phyloP scores from a whole-genome alignment of 2,113 vertebrate species.

The Anas platyrhynchos region DNA sequence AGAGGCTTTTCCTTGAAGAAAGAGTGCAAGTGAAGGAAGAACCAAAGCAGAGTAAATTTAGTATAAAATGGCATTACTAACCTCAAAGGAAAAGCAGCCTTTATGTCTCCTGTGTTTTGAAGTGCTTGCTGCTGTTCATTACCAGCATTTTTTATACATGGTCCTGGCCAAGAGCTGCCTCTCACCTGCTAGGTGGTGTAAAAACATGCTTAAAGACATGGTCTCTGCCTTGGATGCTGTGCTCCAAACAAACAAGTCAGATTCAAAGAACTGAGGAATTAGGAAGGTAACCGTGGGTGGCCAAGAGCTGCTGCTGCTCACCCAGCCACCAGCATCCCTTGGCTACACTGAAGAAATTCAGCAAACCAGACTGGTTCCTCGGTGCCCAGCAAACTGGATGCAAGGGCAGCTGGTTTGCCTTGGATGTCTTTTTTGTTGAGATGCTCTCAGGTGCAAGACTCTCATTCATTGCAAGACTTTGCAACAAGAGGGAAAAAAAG shows the following conservation, averaged over 20 bases:
- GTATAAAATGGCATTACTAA: conserved; percentile 61
- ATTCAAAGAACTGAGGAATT: neutral
- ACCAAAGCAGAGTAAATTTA: conserved; percentile 68
- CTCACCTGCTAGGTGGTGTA: neutral
- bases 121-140: neutral
- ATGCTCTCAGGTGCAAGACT: neutral
- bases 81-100: conserved; percentile 46
- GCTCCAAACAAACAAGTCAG: neutral
- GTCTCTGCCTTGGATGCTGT: neutral
- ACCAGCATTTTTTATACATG: neutral
- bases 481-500: neutral
- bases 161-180: neutral
- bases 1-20: conserved; percentile 54
- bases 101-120: neutral
- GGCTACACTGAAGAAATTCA: no score
- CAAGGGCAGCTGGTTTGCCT: neutral
- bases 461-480: neutral
- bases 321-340: no score
- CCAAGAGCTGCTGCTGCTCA: no score
- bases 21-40: conserved; percentile 59
- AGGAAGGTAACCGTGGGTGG: no score
- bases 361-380: neutral
- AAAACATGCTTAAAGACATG: neutral
- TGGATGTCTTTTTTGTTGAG: neutral
- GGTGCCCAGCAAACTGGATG: neutral